A percentile compares a stretch with the other conserved stretches of the same genome.
phyloP scores from a whole-genome alignment of 2,797 vertebrate species.

The Pangasius sanitwongsei region DNA sequence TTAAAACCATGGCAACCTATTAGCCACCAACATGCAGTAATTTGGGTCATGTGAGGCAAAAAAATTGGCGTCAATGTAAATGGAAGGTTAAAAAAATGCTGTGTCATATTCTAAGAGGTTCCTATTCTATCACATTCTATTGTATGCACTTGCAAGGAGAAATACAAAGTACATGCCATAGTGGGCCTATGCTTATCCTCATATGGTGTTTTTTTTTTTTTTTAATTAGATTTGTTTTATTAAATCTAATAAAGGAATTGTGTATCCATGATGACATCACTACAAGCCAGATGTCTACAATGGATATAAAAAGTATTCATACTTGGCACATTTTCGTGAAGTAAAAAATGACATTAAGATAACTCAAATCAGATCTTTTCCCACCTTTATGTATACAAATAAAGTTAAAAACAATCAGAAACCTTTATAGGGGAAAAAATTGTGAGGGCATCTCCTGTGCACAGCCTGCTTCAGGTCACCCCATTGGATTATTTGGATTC shows the following conservation, averaged over 20 bases:
- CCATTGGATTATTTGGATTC: too few species aligned
- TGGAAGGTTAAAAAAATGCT: neutral
- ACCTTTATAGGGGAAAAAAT: too few species aligned
- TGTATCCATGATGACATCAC: neutral
- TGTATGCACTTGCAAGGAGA: neutral
- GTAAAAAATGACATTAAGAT: too few species aligned
- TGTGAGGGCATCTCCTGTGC: too few species aligned
- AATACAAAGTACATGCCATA: neutral
- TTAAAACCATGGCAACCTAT: neutral
- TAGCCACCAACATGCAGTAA: neutral
- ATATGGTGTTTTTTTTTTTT: neutral
- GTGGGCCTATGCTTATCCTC: neutral
- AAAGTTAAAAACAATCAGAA: too few species aligned
- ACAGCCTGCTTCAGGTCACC: too few species aligned
- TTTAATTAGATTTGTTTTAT: neutral
- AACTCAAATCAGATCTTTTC: too few species aligned
- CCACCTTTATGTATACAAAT: too few species aligned
- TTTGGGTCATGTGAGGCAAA: neutral
- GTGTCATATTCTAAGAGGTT: too few species aligned
- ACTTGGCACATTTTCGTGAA: too few species aligned
- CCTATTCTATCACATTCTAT: neutral
- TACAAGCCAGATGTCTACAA: neutral
- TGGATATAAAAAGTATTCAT: too few species aligned
- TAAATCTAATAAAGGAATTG: neutral
- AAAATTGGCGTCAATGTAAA: neutral